Evolutionary conservation across 2,888 invertebrate species (phyloP).

Genomic region (Campopleginae sp.): DNA sequence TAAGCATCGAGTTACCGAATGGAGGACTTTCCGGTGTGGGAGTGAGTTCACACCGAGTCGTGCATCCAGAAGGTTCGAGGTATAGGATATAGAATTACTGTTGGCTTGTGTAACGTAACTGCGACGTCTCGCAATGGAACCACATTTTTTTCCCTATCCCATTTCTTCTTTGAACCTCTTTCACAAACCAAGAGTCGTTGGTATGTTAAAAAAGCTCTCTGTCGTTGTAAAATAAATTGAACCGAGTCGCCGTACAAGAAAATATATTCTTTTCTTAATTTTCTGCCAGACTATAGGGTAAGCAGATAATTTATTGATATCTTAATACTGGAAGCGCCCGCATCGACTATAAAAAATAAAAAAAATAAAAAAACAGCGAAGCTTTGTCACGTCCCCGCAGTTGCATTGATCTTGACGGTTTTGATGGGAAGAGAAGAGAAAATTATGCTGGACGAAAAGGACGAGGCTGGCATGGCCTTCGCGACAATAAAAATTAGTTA

Average conservation of each 20-base stretch:
- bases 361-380: not conserved
- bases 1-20: constrained; percentile 60
- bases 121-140: constrained; percentile 42
- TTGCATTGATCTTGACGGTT: not conserved
- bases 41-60: constrained; percentile 36
- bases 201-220: not conserved
- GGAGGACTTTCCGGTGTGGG: constrained; percentile 23
- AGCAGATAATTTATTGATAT: not conserved
- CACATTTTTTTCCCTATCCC: constrained; percentile 16
- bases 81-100: constrained; percentile 49
- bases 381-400: not conserved
- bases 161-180: constrained; percentile 3
- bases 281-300: not conserved
- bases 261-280: not conserved
- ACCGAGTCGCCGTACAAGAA: not conserved
- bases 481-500: too few species aligned
- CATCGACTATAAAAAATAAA: not conserved
- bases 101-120: constrained; percentile 44
- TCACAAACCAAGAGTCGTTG: not conserved
- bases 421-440: not conserved
- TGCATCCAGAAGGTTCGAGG: constrained; percentile 43
- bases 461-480: too few species aligned
- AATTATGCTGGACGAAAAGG: too few species aligned
- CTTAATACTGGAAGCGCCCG: not conserved
- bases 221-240: not conserved